Conservation (phyloP, 2,113 vertebrate genomes). For the Otolemur garnettii region DNA sequence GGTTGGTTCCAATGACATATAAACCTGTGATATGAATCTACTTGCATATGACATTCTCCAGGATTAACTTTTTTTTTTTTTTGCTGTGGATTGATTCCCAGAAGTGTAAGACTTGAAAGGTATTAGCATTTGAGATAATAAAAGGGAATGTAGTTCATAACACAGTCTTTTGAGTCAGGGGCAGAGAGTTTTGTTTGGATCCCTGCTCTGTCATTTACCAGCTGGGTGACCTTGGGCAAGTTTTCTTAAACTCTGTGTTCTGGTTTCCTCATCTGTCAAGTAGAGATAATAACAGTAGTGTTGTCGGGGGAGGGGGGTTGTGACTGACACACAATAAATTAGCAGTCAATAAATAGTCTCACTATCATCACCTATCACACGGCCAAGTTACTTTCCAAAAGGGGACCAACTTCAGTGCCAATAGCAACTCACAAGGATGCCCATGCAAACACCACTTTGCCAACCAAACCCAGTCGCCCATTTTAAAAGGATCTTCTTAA, state of each 20-base stretch:
- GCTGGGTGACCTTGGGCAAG: background rate
- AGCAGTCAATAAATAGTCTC: background rate
- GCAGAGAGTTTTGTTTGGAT: background rate
- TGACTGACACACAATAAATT: background rate
- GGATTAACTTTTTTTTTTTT: slow-evolving; percentile 23
- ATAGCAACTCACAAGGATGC: background rate
- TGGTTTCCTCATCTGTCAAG: background rate
- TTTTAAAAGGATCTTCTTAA: background rate
- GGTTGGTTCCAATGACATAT: slow-evolving; percentile 22
- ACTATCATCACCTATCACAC: background rate
- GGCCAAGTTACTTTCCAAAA: slow-evolving; percentile 28
- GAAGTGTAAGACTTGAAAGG: background rate
- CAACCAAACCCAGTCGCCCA: background rate
- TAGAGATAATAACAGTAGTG: background rate
- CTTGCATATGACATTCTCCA: background rate
- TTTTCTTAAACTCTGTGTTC: background rate
- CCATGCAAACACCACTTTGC: background rate
- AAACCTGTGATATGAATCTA: slow-evolving; percentile 1
- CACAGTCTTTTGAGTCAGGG: background rate
- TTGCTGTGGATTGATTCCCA: slow-evolving; percentile 39
- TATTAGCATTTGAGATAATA: slow-evolving; percentile 8
- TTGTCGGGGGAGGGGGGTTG: background rate
- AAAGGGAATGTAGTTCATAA: background rate
- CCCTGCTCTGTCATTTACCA: background rate
- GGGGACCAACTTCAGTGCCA: background rate